Conservation (phyloP, 2,113 vertebrate species). For the Syngnathus floridae region DNA sequence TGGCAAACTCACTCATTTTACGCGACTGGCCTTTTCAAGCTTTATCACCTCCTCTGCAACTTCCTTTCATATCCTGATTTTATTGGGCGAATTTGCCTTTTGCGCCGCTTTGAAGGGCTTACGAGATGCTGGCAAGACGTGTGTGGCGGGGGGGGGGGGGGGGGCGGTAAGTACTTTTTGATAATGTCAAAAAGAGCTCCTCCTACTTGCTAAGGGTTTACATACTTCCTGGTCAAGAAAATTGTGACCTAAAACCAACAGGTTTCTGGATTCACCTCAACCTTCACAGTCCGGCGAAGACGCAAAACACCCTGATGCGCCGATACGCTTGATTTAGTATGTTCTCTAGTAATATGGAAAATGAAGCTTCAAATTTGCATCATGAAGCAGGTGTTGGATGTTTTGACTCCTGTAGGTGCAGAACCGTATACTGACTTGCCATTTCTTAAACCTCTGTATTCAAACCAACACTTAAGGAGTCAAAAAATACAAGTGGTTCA, state of each 20-base stretch:
- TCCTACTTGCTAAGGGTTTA: conserved; percentile 6
- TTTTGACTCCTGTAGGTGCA: too few relatives aligned
- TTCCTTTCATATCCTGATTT: conserved; percentile 4
- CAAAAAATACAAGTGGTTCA: too few relatives aligned
- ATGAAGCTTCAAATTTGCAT: too few relatives aligned
- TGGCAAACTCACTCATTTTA: conserved; percentile 13
- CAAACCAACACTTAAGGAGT: too few relatives aligned
- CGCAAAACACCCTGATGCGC: not conserved
- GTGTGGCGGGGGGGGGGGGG: not conserved
- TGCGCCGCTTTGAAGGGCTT: conserved; percentile 20
- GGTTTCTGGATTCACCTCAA: not conserved
- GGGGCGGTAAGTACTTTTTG: conserved; percentile 17
- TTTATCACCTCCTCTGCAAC: conserved; percentile 18
- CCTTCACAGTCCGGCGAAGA: not conserved
- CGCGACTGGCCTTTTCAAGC: conserved; percentile 1
- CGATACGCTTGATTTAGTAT: too few relatives aligned
- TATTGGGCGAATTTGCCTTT: conserved; percentile 7
- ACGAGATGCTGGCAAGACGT: not conserved
- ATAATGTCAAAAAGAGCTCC: conserved; percentile 33
- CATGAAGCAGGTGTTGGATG: too few relatives aligned
- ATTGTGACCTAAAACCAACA: not conserved
- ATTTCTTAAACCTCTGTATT: too few relatives aligned
- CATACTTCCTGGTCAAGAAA: not conserved
- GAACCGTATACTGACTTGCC: too few relatives aligned
- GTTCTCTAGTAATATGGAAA: too few relatives aligned